These are phyloP conservation scores for Rhopilema esculentum DNA, from an alignment of 30 jellyfish, hydroid and myxozoan genomes.

Conservation along the genomic window DNA sequence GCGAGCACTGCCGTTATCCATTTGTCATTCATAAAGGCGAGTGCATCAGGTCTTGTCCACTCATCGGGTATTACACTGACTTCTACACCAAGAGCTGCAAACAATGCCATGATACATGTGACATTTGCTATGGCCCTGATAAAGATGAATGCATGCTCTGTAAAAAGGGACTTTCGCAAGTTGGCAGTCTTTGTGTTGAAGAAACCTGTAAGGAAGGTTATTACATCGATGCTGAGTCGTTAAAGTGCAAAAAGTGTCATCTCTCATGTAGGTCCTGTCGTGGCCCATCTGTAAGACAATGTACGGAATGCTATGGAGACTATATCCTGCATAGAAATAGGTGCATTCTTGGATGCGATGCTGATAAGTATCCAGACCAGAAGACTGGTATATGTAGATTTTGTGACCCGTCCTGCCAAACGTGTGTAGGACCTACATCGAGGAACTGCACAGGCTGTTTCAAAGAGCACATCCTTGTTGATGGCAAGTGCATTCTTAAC, in stretches of 20 bases:
- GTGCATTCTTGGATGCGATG: constrained; percentile 60
- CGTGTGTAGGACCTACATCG: constrained; percentile 64
- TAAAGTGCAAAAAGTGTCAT: constrained; percentile 78
- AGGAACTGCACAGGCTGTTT: constrained; percentile 61
- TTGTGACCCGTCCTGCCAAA: constrained; percentile 81
- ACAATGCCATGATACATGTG: constrained; percentile 85
- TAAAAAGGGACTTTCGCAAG: constrained; percentile 38
- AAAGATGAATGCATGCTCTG: constrained; percentile 77
- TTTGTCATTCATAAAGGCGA: constrained; percentile 62
- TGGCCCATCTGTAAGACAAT: constrained; percentile 78
- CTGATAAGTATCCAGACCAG: constrained; percentile 58
- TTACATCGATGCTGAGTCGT: constrained; percentile 22
- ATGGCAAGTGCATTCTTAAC: constrained; percentile 46
- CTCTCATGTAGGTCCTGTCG: constrained; percentile 85
- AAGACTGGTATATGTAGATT: constrained; percentile 59
- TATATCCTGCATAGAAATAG: constrained; percentile 27
- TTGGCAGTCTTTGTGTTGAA: constrained; percentile 41
- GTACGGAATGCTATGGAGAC: constrained; percentile 78
- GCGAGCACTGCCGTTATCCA: constrained; percentile 76
- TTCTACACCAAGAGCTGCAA: constrained; percentile 63
- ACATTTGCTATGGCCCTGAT: constrained; percentile 80
- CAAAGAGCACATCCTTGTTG: constrained; percentile 37
- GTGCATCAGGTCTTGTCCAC: constrained; percentile 88
- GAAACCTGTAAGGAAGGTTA: constrained; percentile 61
- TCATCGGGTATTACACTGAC: constrained; percentile 48